Conservation (phyloP, 2,888 invertebrate species). For the Mechanitis messenoides region DNA sequence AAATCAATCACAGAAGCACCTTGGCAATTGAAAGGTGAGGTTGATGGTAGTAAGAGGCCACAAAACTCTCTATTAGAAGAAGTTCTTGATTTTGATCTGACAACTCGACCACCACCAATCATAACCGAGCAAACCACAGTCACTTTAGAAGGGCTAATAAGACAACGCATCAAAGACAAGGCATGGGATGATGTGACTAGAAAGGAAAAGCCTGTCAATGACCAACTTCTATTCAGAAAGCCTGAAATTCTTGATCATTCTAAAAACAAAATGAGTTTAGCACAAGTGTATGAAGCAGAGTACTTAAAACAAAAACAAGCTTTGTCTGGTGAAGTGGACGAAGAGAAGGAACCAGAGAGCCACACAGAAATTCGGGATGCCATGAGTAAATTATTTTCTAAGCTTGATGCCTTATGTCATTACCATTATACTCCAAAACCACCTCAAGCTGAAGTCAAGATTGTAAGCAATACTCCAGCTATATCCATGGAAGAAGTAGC, state of each 20-base stretch:
- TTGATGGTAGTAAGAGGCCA: constrained; percentile 85
- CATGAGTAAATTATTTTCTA: constrained; percentile 86
- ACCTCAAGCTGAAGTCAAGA: constrained; percentile 89
- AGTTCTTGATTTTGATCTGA: constrained; percentile 91
- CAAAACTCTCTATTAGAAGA: constrained; percentile 95
- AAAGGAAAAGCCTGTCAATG: constrained; percentile 89
- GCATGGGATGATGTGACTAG: constrained; percentile 95
- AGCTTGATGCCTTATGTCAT: constrained; percentile 94
- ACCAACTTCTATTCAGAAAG: constrained; percentile 90
- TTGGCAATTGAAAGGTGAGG: constrained; percentile 96
- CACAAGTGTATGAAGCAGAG: constrained; percentile 95
- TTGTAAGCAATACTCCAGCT: constrained; percentile 93
- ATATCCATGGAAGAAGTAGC: constrained; percentile 97
- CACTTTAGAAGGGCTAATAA: constrained; percentile 93
- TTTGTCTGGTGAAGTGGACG: constrained; percentile 73
- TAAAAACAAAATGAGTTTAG: constrained; percentile 94
- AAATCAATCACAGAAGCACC: constrained; percentile 88
- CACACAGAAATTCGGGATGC: constrained; percentile 86
- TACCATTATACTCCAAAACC: constrained; percentile 95
- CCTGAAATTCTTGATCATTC: constrained; percentile 92
- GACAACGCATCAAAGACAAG: constrained; percentile 92
- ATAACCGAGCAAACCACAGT: constrained; percentile 94
- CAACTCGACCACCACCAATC: constrained; percentile 88
- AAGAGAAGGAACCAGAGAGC: constrained; percentile 81
- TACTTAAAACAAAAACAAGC: constrained; percentile 82